Percentiles rank a stretch among this genome's conserved stretches.
Conservation (phyloP, 2,888 invertebrate species). For the Scaptomyza reducta region DNA sequence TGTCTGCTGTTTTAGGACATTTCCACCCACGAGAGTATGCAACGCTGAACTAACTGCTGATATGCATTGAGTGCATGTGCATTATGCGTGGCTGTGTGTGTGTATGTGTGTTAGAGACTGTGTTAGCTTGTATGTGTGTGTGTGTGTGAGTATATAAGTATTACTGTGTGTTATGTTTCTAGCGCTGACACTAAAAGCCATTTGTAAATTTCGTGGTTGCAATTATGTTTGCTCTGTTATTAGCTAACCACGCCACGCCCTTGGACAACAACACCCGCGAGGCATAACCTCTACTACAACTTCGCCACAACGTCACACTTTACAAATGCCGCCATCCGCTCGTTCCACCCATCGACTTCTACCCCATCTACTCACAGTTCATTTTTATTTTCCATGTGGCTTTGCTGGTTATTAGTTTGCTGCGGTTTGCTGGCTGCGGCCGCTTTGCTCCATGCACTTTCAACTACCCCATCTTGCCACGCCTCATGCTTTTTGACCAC, state of each 20-base stretch:
- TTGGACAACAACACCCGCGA: slow-evolving; percentile 4
- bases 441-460: slow-evolving; percentile 44
- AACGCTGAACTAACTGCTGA: slow-evolving; percentile 49
- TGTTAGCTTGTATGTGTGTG: slow-evolving; percentile 8
- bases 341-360: background rate
- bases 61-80: slow-evolving; percentile 74
- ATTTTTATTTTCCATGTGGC: slow-evolving; percentile 53
- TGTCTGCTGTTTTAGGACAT: slow-evolving; percentile 63
- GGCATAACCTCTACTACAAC: background rate
- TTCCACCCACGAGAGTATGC: slow-evolving; percentile 56
- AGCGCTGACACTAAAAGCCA: slow-evolving; percentile 78
- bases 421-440: slow-evolving; percentile 64
- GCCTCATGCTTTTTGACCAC: slow-evolving; percentile 51
- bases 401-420: slow-evolving; percentile 76
- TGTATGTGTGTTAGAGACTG: slow-evolving; percentile 9
- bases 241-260: slow-evolving; percentile 37
- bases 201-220: slow-evolving; percentile 80
- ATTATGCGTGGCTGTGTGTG: slow-evolving; percentile 39
- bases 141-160: slow-evolving; percentile 7
- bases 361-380: background rate
- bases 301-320: slow-evolving; percentile 41
- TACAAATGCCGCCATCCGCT: slow-evolving; percentile 25
- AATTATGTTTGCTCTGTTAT: slow-evolving; percentile 79
- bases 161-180: slow-evolving; percentile 54
- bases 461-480: slow-evolving; percentile 15